These are phyloP conservation scores for Hypena proboscidalis DNA, from an alignment of 2,888 invertebrate genomes.

Conservation along the genomic window DNA sequence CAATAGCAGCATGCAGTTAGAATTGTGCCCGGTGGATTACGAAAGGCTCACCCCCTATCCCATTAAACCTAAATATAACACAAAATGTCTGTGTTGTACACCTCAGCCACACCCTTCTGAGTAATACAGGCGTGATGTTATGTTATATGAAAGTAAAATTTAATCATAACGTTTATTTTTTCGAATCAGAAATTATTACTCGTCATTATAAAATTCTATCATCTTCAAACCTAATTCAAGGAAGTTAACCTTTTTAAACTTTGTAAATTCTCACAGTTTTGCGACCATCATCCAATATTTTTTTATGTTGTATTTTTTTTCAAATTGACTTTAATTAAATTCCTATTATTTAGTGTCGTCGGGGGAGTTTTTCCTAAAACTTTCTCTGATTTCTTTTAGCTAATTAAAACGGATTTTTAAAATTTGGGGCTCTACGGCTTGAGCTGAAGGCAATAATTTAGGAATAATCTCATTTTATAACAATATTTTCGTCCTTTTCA, in stretches of 20 bases:
- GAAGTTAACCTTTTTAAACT: neutral
- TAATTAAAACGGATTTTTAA: slow-evolving; percentile 55
- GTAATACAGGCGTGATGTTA: too few species aligned
- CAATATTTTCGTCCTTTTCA: neutral
- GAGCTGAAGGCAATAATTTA: slow-evolving; percentile 22
- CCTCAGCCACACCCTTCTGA: too few species aligned
- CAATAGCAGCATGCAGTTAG: too few species aligned
- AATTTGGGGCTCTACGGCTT: slow-evolving; percentile 39
- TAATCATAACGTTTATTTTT: too few species aligned
- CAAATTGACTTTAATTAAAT: slow-evolving; percentile 67
- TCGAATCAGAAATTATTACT: too few species aligned
- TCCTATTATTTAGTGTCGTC: slow-evolving; percentile 51
- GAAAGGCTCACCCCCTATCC: too few species aligned
- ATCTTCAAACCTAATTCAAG: neutral
- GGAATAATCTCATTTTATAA: slow-evolving; percentile 14
- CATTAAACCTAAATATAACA: too few species aligned
- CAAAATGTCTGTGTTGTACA: too few species aligned
- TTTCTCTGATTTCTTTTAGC: slow-evolving; percentile 46
- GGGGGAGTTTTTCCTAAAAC: slow-evolving; percentile 39
- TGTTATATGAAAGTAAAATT: too few species aligned
- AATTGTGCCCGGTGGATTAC: too few species aligned
- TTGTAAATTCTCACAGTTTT: slow-evolving; percentile 15
- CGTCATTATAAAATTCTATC: too few species aligned
- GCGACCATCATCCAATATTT: slow-evolving; percentile 49
- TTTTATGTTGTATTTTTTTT: slow-evolving; percentile 38